Evolutionary conservation across 1,140 invertebrate species (phyloP).

Genomic region (Micrasema longulum): DNA sequence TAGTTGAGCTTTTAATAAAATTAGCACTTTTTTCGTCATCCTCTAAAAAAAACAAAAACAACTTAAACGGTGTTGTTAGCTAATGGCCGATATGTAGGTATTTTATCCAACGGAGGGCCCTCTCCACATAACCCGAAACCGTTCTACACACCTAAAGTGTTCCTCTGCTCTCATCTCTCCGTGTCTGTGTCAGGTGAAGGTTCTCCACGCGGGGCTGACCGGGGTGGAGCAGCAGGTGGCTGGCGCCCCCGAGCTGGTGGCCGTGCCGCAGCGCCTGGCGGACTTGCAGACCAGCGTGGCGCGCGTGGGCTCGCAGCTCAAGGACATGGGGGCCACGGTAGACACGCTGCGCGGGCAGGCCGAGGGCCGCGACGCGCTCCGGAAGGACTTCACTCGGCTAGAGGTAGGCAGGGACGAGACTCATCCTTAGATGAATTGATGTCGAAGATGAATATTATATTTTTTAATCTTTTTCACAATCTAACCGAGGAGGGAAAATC

Average conservation of each 20-base stretch:
- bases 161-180: no score
- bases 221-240: slow-evolving; percentile 70
- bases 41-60: no score
- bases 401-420: slow-evolving; percentile 1
- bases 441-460: no score
- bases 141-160: no score
- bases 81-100: no score
- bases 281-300: slow-evolving; percentile 70
- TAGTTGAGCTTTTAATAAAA: no score
- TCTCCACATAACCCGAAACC: no score
- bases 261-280: slow-evolving; percentile 68
- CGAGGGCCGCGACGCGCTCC: slow-evolving; percentile 58
- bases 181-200: slow-evolving; percentile 61
- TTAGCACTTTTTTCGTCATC: no score
- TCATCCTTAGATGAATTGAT: no score
- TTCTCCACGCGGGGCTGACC: slow-evolving; percentile 66
- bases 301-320: slow-evolving; percentile 70
- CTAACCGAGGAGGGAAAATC: background rate
- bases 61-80: no score
- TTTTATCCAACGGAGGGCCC: no score
- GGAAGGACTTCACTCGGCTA: slow-evolving; percentile 62
- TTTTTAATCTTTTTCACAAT: background rate
- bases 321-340: slow-evolving; percentile 62
- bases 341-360: slow-evolving; percentile 61
- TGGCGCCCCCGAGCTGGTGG: slow-evolving; percentile 69